phyloP scores from a whole-genome alignment of 1,140 invertebrate genomes.

The Protaetia brevitarsis region DNA sequence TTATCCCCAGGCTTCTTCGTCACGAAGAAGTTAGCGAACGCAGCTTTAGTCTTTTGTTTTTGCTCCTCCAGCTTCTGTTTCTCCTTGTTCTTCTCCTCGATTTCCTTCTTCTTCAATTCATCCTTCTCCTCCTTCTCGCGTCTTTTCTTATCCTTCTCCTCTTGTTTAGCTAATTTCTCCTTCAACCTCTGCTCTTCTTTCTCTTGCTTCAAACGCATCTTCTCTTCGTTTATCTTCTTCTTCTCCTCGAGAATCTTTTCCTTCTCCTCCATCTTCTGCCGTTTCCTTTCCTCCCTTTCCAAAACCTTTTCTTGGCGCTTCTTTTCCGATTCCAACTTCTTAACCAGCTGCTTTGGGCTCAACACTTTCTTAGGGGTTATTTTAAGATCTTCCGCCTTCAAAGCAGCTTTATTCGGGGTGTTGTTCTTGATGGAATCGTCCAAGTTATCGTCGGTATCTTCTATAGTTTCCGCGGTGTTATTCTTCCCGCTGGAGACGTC shows the following conservation, averaged over 20 bases:
- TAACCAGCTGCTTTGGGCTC: conserved; percentile 50
- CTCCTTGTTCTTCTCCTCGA: conserved; percentile 53
- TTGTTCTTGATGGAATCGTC: background rate
- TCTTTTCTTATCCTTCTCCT: conserved; percentile 51
- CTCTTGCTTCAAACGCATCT: conserved; percentile 52
- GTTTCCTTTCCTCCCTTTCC: conserved; percentile 53
- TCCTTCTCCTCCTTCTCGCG: conserved; percentile 50
- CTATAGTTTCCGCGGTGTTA: background rate
- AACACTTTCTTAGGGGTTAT: conserved; percentile 36
- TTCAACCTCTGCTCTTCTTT: conserved; percentile 49
- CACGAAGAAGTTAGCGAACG: conserved; percentile 78
- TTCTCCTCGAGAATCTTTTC: conserved; percentile 41
- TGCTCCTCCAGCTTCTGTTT: conserved; percentile 63
- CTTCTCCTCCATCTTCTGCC: conserved; percentile 56
- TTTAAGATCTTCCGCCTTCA: background rate
- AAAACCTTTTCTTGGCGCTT: conserved; percentile 52
- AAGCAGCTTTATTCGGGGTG: background rate
- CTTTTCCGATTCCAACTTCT: conserved; percentile 54
- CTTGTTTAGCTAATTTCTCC: conserved; percentile 58
- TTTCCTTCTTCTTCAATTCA: conserved; percentile 43
- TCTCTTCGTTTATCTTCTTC: conserved; percentile 47
- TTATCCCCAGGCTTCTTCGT: conserved; percentile 58
- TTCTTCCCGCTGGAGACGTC: background rate
- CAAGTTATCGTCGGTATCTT: conserved; percentile 1
- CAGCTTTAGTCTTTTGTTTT: conserved; percentile 69